phyloP scores from a whole-genome alignment of 2,888 invertebrate species.

The Hololepta plana region DNA sequence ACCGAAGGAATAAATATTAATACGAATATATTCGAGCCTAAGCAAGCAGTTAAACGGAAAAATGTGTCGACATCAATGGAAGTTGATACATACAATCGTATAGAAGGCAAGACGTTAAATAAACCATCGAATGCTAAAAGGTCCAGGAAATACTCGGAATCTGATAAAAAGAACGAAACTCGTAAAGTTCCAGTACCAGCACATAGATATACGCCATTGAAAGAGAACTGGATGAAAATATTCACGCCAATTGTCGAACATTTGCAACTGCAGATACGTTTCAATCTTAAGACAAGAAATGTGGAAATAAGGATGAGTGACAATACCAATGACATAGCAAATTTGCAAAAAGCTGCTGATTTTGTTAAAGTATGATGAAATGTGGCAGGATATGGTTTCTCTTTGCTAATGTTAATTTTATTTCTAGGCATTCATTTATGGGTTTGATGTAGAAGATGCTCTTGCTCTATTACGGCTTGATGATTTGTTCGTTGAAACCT shows the following conservation, averaged over 20 bases:
- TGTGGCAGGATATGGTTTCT: not conserved
- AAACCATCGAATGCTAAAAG: slow-evolving; percentile 23
- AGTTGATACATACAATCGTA: slow-evolving; percentile 46
- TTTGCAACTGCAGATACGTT: slow-evolving; percentile 80
- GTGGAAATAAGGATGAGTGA: slow-evolving; percentile 62
- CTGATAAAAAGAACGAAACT: slow-evolving; percentile 7
- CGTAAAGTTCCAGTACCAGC: slow-evolving; percentile 77
- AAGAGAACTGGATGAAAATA: slow-evolving; percentile 94
- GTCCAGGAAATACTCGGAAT: slow-evolving; percentile 24
- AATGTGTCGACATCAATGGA: slow-evolving; percentile 40
- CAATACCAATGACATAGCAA: slow-evolving; percentile 69
- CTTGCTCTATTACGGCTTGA: slow-evolving; percentile 85
- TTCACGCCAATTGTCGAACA: slow-evolving; percentile 94
- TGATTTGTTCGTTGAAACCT: slow-evolving; percentile 91
- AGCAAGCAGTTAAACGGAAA: slow-evolving; percentile 32
- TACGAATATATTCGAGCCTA: slow-evolving; percentile 33
- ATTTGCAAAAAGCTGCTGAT: slow-evolving; percentile 94
- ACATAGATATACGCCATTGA: slow-evolving; percentile 84
- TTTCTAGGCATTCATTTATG: slow-evolving; percentile 66
- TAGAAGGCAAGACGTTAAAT: slow-evolving; percentile 31
- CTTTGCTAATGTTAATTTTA: slow-evolving; percentile 1
- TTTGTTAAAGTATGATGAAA: slow-evolving; percentile 52
- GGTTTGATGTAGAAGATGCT: slow-evolving; percentile 96
- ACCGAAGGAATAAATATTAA: slow-evolving; percentile 36
- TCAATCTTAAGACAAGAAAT: slow-evolving; percentile 78